Evolutionary conservation across 1,140 invertebrate species (phyloP).

Genomic region (Penaeus indicus): DNA sequence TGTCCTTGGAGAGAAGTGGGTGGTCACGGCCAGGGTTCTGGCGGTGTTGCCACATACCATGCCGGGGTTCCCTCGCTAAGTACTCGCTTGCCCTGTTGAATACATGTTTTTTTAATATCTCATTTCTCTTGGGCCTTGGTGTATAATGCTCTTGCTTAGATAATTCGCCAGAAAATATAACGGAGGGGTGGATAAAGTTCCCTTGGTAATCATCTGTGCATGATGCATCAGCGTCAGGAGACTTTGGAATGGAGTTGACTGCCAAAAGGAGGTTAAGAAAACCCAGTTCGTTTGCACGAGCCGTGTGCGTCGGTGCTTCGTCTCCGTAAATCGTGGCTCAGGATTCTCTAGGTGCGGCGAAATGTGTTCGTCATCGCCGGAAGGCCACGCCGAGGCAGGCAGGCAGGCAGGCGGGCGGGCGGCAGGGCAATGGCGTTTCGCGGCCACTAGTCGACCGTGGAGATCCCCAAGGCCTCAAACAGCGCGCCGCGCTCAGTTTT

Average conservation of each 20-base stretch:
- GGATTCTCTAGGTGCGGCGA: not conserved
- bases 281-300: too few species aligned
- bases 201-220: too few species aligned
- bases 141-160: too few species aligned
- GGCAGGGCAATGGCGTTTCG: not conserved
- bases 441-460: constrained; percentile 28
- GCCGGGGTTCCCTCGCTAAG: not conserved
- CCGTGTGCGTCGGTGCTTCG: too few species aligned
- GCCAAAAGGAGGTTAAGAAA: too few species aligned
- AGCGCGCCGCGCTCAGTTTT: constrained; percentile 12
- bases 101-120: not conserved
- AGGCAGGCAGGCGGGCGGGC: not conserved
- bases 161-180: too few species aligned
- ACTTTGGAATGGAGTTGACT: too few species aligned
- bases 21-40: constrained; percentile 35
- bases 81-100: not conserved
- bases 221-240: too few species aligned
- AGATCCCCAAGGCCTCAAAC: constrained; percentile 20
- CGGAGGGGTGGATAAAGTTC: too few species aligned
- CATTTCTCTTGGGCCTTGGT: too few species aligned
- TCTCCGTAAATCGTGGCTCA: too few species aligned
- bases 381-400: constrained; percentile 19
- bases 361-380: constrained; percentile 16
- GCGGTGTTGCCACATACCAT: constrained; percentile 1
- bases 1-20: constrained; percentile 23